These are phyloP conservation scores for Spondyliosoma cantharus DNA, from an alignment of 2,797 vertebrate species.

Conservation along the genomic window DNA sequence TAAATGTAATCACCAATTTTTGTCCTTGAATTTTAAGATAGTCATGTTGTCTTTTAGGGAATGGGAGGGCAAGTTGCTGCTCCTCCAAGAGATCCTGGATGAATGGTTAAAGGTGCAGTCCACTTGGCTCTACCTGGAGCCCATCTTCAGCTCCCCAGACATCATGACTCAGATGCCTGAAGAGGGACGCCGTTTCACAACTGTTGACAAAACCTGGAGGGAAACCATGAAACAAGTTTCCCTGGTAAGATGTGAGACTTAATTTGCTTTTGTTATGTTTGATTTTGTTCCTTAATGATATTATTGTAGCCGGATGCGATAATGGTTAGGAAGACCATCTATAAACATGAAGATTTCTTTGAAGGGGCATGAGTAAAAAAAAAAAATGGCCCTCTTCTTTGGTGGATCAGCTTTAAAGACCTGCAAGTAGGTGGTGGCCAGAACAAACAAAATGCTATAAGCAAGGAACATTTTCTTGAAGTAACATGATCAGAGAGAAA, in stretches of 20 bases:
- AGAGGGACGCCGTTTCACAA: constrained; percentile 86
- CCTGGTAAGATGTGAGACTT: constrained; percentile 75
- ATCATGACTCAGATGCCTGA: constrained; percentile 93
- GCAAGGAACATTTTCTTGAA: too few species aligned
- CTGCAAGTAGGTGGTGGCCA: too few species aligned
- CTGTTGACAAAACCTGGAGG: constrained; percentile 90
- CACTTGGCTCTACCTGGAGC: constrained; percentile 92
- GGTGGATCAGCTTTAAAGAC: not conserved
- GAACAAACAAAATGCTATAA: too few species aligned
- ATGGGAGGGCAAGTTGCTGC: constrained; percentile 89
- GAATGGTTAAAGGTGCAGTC: constrained; percentile 93
- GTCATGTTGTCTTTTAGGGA: constrained; percentile 76
- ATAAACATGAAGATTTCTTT: not conserved
- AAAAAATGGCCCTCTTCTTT: not conserved
- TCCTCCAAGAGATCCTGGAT: constrained; percentile 91
- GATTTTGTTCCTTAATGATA: not conserved
- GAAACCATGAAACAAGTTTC: constrained; percentile 86
- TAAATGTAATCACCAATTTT: not conserved
- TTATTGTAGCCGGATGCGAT: not conserved
- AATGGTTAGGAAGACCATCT: not conserved
- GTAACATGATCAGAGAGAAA: too few species aligned
- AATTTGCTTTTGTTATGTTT: not conserved
- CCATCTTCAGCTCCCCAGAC: constrained; percentile 93
- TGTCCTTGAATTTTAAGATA: not conserved
- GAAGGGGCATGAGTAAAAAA: not conserved